phyloP scores from a whole-genome alignment of 2,888 invertebrate genomes.

The Euclidia mi region DNA sequence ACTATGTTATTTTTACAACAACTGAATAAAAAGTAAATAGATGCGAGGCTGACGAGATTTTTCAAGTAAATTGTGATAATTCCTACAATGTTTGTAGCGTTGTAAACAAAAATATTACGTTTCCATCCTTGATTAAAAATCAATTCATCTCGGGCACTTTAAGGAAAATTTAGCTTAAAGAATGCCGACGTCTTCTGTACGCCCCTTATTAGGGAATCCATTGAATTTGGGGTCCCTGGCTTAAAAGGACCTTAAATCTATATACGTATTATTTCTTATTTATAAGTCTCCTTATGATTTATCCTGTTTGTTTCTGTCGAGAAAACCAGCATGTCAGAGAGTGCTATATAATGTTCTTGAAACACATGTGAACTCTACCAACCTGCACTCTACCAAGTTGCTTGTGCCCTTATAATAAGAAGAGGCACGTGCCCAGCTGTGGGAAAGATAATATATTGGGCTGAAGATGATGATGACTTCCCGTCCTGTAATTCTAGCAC shows the following conservation, averaged over 20 bases:
- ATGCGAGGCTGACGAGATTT: slow-evolving; percentile 10
- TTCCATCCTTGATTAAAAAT: slow-evolving; percentile 21
- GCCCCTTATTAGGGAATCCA: background rate
- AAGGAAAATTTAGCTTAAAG: slow-evolving; percentile 18
- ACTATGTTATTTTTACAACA: background rate
- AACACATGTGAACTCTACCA: no score
- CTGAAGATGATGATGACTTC: no score
- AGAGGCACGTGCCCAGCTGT: no score
- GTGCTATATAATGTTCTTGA: no score
- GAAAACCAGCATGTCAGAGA: no score
- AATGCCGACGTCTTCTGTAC: background rate
- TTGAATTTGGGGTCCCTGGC: background rate
- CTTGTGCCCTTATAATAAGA: no score
- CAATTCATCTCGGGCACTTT: slow-evolving; percentile 17
- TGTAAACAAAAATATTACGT: slow-evolving; percentile 23
- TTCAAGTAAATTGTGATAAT: slow-evolving; percentile 15
- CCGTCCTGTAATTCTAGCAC: no score
- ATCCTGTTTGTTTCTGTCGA: no score
- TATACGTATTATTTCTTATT: no score
- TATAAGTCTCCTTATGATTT: no score
- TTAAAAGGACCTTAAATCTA: background rate
- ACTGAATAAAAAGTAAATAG: slow-evolving; percentile 9
- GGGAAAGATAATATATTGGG: no score
- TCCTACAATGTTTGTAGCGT: slow-evolving; percentile 2
- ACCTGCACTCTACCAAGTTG: no score